Conservation (phyloP, 2,888 invertebrate genomes). For the Andrena minutula region DNA sequence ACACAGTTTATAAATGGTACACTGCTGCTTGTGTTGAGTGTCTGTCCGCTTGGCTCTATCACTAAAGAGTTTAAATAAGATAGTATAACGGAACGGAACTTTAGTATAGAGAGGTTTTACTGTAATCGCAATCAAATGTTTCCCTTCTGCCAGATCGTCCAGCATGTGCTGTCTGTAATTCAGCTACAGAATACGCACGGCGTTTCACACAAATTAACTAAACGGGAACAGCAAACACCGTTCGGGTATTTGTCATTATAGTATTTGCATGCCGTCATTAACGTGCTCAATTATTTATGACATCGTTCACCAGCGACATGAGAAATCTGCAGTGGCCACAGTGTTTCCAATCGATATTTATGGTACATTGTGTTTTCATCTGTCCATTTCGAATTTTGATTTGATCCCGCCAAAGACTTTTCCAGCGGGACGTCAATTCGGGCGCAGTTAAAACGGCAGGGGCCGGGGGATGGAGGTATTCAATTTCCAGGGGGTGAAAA, state of each 20-base stretch:
- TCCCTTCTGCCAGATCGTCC: not conserved
- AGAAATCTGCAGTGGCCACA: conserved; percentile 3
- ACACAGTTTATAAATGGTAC: too few species aligned
- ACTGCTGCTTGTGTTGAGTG: too few species aligned
- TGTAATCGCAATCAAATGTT: conserved; percentile 8
- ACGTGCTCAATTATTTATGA: conserved; percentile 41
- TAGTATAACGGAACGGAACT: too few species aligned
- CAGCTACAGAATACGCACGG: conserved; percentile 7
- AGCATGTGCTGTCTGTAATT: conserved; percentile 22
- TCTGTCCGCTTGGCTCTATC: too few species aligned
- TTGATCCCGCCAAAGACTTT: conserved; percentile 29
- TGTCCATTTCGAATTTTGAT: conserved; percentile 34
- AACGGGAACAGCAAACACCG: conserved; percentile 36
- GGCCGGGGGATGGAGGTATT: conserved; percentile 1
- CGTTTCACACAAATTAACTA: conserved; percentile 28
- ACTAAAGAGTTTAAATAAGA: too few species aligned
- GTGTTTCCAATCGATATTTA: conserved; percentile 20
- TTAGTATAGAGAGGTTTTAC: too few species aligned
- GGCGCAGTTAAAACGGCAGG: not conserved
- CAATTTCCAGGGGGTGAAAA: conserved; percentile 57
- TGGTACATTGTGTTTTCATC: conserved; percentile 8
- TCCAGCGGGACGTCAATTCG: not conserved
- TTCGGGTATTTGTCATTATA: conserved; percentile 30
- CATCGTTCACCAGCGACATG: not conserved
- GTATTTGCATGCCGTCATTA: conserved; percentile 40